Evolutionary conservation across 2,113 vertebrate genomes (phyloP), one percentile per base, ranked within the genome.

Genomic region (Antechinus stuartii): DNA sequence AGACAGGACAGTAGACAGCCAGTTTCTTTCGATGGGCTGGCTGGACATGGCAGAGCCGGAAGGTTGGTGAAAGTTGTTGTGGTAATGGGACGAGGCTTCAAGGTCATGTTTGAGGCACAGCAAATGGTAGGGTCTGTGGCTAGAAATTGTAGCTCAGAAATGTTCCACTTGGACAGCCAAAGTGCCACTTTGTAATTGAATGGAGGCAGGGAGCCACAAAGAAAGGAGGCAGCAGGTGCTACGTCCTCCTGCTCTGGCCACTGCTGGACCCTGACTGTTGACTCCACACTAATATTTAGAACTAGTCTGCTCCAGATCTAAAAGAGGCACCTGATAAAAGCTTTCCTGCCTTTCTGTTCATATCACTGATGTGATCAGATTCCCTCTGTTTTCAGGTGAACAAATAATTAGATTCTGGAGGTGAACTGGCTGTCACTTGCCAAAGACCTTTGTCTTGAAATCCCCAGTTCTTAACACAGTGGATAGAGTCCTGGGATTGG

Each of bases 71-170:
- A 96, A 6, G 42, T 92, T 95, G 96, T 97, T 97, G 98, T 96
- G 97, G 93, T 46, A 89, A 98, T 90, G 95, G 89, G 96, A 97
- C 94, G 94, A 91, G 95, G 96, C 97, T 96, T 97, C 91, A 93
- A 96, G 96, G 98, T 97, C 96, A 94, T 98, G 97, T 98, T 96
- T 97, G 97, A 98, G 98, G 97, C 95, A 91, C 94, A 93, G 96
- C 94, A 98, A 98, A 98, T 98, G 94, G 90, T 91, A 96, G 57
- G 96, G 97, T 97, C 97, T 98, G 97, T 95, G 97, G 97, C 97
- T 97, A 93, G 94, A 98, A 98, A 98, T 96, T 98, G 97, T 76
- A 98, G 96, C 92, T 96, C 97, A 96, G 96, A 96, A 92, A 97
- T 90, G 94, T 94, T 84, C 53, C 46, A 90, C 91, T 97, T 97